Evolutionary conservation across 2,797 vertebrate species (phyloP), one percentile per base, ranked within the genome.

Genomic region (Onychomys torridus): DNA sequence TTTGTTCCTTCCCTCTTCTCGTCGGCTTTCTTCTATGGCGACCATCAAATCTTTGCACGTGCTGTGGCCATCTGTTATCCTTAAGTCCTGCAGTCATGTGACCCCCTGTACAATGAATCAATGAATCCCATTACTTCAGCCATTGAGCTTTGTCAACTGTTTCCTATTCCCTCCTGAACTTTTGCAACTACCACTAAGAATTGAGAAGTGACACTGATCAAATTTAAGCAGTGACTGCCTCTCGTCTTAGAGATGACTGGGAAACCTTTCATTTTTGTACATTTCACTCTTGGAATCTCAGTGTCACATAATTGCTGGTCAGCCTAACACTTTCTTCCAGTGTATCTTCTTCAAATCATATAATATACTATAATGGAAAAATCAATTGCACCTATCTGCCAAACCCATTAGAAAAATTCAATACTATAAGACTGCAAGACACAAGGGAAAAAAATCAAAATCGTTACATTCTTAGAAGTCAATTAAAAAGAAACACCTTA

Each of bases 281-380:
- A 34, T 77, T 89, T 94, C 21, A 23, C 34, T 71, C 11, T 87
- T 32, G 40, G 21, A 78, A 49, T 21, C 43, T 75, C 77, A 89
- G 37, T 89, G 57, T 89, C 82, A 83, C 21, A 6, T 96, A 92
- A 94, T 92, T 91, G 43, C 86, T 89, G 82, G 82, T 55, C 67
- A 67, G 32, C 23, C n/a, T 88, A 52, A 65, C 61, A 65, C 17
- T 93, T 89, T 78, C 3, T 29, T 69, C 75, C 13, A 57, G 25
- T 63, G 13, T 13, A 29, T 76, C 61, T 93, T 86, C 73, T 86
- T 40, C 89, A 95, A 95, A 93, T 85, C 95, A 88, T 49, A 90
- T 94, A 96, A 92, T 83, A 86, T 25, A 52, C 32, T 65, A 0
- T 90, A 93, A 91, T 87, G 67, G 65, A 92, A 94, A 98, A 94